Evolutionary conservation across 2,888 invertebrate species (phyloP), one percentile per base, ranked within the genome.

Genomic region (Iphiclides podalirius): DNA sequence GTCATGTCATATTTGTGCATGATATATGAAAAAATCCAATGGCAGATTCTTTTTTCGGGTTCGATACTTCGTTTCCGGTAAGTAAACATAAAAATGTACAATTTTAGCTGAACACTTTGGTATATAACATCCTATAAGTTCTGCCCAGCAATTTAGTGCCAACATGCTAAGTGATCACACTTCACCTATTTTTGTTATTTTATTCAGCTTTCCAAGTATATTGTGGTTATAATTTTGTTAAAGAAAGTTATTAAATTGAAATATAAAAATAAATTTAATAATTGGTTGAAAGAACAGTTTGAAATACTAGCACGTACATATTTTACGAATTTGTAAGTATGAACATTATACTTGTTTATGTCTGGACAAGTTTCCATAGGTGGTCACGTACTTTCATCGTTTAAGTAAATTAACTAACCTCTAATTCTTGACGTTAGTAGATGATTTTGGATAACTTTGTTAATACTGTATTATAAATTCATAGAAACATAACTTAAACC

Each of bases 41-140:
- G 95, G 95, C 94, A 92, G 93, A 95, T 92, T 93, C 94, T 88
- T 95, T 95, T 92, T 95, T 95, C 91, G 94, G 93, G 90, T 94
- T 95, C 90, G 93, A 94, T 90, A 91, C 94, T 79, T 90, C 93
- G 83, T 76, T 92, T 89, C 92, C 93, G 90, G 95, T 94, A 88
- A 94, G 93, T 91, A 74, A 53, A 57, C 52, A 52, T 39, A 53
- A 44, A 57, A 59, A 68, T 69, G 61, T 63, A 59, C 49, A 9
- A 34, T 43, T 54, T 57, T 48, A 57, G 44, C 59, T 57, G 47
- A 57, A 57, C 51, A 54, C 53, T 67, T 70, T 54, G 53, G 53
- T 60, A 59, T 68, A 63, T 61, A 67, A 74, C 61, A 11, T 31
- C 34, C 26, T 39, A 45, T 40, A n/a, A 37, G 35, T 53, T 46